These are phyloP conservation scores for Psettodes erumei DNA, from an alignment of 2,113 vertebrate genomes.

Conservation along the genomic window DNA sequence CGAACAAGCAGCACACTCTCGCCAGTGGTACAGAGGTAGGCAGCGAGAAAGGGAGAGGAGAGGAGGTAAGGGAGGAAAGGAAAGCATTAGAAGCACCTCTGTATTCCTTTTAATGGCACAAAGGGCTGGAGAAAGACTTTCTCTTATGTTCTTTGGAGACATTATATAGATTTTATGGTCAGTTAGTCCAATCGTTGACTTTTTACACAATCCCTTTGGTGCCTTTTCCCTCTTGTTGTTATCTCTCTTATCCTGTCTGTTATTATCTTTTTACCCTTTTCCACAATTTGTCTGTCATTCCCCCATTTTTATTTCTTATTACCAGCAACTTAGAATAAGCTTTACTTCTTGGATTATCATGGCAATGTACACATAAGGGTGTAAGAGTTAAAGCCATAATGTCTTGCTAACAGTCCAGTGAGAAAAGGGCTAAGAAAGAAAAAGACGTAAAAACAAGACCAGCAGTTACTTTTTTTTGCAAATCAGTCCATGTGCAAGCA, in stretches of 20 bases:
- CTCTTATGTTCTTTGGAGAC: constrained; percentile 14
- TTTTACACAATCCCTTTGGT: constrained; percentile 3
- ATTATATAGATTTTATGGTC: constrained; percentile 49
- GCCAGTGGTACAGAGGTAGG: constrained; percentile 35
- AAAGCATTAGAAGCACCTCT: constrained; percentile 52
- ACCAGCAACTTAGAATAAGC: not conserved
- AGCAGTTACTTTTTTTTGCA: not conserved
- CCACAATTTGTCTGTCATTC: not conserved
- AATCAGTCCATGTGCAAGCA: constrained; percentile 5
- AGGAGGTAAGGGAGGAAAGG: constrained; percentile 37
- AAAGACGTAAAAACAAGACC: not conserved
- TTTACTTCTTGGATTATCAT: not conserved
- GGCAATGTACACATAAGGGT: not conserved
- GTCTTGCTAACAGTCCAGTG: not conserved
- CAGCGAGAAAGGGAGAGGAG: not conserved
- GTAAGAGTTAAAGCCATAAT: not conserved
- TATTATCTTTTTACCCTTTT: not conserved
- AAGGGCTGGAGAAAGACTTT: constrained; percentile 11
- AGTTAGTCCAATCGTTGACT: constrained; percentile 13
- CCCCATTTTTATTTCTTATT: not conserved
- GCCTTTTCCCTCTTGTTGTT: not conserved
- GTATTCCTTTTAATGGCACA: constrained; percentile 34
- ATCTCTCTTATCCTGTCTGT: not conserved
- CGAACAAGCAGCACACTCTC: constrained; percentile 65
- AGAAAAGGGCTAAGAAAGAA: constrained; percentile 7